phyloP scores from a whole-genome alignment of 2,113 vertebrate genomes.

The Anthoscopus minutus region DNA sequence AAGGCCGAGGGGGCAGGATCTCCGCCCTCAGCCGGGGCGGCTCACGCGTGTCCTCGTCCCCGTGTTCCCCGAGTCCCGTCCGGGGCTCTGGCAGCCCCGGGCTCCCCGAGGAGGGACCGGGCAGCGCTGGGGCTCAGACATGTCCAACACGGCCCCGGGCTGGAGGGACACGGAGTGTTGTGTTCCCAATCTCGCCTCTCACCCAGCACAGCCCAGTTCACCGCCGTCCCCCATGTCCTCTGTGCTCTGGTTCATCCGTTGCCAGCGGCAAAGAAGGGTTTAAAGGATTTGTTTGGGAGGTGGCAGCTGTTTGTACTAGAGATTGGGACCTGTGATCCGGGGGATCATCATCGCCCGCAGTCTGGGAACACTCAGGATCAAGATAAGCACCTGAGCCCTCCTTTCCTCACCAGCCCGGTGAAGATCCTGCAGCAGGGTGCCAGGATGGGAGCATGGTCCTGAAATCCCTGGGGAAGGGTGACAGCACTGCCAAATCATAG shows the following conservation, averaged over 20 bases:
- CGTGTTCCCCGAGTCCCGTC: not conserved
- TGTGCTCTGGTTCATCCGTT: not conserved
- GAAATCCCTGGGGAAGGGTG: not conserved
- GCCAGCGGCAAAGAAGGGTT: not conserved
- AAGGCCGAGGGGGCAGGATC: not conserved
- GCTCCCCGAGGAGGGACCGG: too few species aligned
- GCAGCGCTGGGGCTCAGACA: not conserved
- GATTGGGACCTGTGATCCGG: not conserved
- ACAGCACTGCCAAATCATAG: not conserved
- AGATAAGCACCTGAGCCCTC: not conserved
- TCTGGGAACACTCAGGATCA: not conserved
- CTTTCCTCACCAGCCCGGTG: not conserved
- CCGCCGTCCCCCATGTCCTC: not conserved
- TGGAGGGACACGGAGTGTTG: not conserved
- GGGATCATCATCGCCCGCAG: not conserved
- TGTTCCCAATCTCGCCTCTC: not conserved
- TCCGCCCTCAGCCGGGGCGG: rapidly evolving
- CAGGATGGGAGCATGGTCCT: not conserved
- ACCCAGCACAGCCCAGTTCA: not conserved
- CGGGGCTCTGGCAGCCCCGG: not conserved
- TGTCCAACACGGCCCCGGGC: rapidly evolving
- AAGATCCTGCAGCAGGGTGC: not conserved
- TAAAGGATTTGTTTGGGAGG: not conserved
- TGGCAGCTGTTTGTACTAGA: not conserved
- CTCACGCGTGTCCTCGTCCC: not conserved